Evolutionary conservation across 2,113 vertebrate genomes (phyloP).

Genomic region (Burhinus bistriatus): DNA sequence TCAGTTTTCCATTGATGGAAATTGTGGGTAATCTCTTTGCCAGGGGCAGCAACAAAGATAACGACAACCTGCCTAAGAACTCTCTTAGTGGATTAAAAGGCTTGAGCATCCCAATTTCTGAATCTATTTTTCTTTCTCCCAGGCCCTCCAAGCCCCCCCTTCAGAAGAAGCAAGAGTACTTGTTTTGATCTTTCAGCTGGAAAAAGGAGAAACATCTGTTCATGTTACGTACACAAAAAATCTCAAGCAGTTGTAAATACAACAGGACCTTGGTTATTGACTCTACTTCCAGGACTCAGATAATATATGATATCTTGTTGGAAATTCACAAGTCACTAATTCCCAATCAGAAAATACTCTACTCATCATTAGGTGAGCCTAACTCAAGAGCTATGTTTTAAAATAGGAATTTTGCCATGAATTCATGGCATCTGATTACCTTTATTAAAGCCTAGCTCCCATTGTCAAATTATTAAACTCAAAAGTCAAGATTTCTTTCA

Average conservation of each 20-base stretch:
- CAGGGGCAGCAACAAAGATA: not conserved
- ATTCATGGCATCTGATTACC: not conserved
- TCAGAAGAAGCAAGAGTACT: not conserved
- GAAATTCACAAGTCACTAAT: not conserved
- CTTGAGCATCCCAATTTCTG: not conserved
- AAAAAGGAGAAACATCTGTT: not conserved
- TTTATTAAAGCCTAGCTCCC: not conserved
- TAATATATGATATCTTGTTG: not conserved
- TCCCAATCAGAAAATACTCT: not conserved
- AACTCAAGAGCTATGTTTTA: not conserved
- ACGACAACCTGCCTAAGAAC: not conserved
- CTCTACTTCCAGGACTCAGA: not conserved
- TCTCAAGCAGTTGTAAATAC: not conserved
- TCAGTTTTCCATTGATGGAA: not conserved
- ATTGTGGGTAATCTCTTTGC: not conserved
- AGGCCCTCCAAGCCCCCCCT: not conserved
- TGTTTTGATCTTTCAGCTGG: not conserved
- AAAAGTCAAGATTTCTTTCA: not conserved
- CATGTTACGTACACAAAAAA: not conserved
- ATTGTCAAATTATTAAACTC: not conserved
- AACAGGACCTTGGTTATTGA: not conserved
- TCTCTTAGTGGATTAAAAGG: not conserved
- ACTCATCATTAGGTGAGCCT: rapidly evolving
- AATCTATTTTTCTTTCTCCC: not conserved
- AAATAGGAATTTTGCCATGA: not conserved